phyloP scores from a whole-genome alignment of 2,888 invertebrate species.

The Noctua janthina region DNA sequence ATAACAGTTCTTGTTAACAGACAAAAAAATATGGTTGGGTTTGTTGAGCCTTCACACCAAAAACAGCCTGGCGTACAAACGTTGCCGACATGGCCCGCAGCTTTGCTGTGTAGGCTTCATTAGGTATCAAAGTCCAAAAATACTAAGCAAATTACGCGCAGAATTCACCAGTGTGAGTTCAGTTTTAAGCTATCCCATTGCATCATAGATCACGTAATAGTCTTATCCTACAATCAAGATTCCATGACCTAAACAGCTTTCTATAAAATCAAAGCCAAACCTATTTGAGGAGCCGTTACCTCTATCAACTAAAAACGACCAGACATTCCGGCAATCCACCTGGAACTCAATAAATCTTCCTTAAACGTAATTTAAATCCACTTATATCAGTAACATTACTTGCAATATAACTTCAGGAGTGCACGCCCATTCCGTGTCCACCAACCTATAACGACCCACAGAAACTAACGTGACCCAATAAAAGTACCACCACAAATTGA shows the following conservation, averaged over 20 bases:
- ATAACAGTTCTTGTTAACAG: background rate
- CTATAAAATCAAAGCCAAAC: background rate
- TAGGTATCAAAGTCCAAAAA: background rate
- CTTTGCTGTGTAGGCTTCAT: background rate
- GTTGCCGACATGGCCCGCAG: background rate
- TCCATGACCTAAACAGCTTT: background rate
- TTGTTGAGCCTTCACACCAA: too few relatives aligned
- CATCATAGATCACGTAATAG: background rate
- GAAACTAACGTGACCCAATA: conserved; percentile 74
- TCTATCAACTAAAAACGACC: conserved; percentile 35
- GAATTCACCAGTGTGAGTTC: background rate
- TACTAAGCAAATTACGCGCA: background rate
- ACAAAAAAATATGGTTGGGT: background rate
- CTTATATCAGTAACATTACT: conserved; percentile 76
- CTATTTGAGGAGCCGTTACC: conserved; percentile 9
- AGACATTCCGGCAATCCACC: conserved; percentile 28
- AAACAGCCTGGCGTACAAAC: background rate
- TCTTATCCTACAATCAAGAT: background rate
- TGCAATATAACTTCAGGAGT: conserved; percentile 75
- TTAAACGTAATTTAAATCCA: conserved; percentile 70
- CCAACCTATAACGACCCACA: conserved; percentile 76
- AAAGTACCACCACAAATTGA: conserved; percentile 68
- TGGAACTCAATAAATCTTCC: conserved; percentile 58
- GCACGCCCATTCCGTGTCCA: conserved; percentile 83
- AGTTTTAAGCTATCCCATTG: background rate